Conservation (phyloP, 2,888 invertebrate species). For the Hirudinaria manillensis region DNA sequence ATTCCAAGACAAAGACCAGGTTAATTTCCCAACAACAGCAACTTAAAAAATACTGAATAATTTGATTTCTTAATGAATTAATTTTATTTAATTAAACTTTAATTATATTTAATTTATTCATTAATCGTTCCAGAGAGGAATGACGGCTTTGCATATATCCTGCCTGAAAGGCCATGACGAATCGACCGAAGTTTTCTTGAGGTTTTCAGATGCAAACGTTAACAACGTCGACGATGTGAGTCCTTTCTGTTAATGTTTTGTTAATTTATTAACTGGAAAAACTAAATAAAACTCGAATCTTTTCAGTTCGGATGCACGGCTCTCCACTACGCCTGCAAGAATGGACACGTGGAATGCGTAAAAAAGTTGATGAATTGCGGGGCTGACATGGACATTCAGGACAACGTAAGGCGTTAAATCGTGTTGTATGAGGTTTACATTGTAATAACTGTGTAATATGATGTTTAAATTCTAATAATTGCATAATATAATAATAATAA, state of each 20-base stretch:
- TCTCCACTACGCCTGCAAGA: conserved; percentile 20
- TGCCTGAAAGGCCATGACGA: neutral
- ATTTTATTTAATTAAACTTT: neutral
- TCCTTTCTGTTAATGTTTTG: neutral
- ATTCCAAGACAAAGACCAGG: conserved; percentile 7
- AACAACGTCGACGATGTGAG: neutral
- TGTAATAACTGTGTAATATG: neutral
- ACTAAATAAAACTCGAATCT: neutral
- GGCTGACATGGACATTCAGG: neutral
- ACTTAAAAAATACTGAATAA: neutral
- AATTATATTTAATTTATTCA: neutral
- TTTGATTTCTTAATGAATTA: neutral
- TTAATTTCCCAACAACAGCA: neutral
- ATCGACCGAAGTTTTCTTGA: conserved; percentile 5
- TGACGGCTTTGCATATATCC: conserved; percentile 23
- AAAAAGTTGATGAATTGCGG: conserved; percentile 1
- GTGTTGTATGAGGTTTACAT: too few species aligned
- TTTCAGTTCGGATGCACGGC: conserved; percentile 15
- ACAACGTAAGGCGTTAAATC: neutral
- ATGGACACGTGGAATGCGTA: neutral
- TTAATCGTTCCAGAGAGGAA: conserved; percentile 4
- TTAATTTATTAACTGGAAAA: neutral
- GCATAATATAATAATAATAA: neutral
- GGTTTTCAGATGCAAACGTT: neutral
- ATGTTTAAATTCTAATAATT: neutral